A percentile compares a stretch with the other conserved stretches of the same genome.
phyloP scores from a whole-genome alignment of 2,888 invertebrate genomes.

The Drymonia ruficornis region DNA sequence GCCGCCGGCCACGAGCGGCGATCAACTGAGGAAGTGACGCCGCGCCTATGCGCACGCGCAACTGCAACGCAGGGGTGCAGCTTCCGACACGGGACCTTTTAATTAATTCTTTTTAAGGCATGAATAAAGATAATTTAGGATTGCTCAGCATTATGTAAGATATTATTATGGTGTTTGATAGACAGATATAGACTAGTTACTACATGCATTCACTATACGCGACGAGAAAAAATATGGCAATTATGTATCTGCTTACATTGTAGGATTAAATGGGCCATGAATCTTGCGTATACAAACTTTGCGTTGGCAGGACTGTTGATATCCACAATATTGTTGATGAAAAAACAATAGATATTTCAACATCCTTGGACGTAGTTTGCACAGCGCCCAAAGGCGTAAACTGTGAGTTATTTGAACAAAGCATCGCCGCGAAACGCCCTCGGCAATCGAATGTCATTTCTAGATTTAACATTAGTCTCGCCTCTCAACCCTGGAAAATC shows the following conservation, averaged over 20 bases:
- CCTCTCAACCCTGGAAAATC: slow-evolving; percentile 53
- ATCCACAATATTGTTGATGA: not conserved
- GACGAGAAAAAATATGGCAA: not conserved
- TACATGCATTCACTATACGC: not conserved
- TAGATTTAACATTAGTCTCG: slow-evolving; percentile 69
- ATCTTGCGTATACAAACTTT: not conserved
- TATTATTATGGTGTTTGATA: slow-evolving; percentile 29
- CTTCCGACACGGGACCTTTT: slow-evolving; percentile 48
- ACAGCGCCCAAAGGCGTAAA: slow-evolving; percentile 48
- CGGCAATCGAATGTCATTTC: slow-evolving; percentile 70
- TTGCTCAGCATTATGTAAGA: slow-evolving; percentile 32
- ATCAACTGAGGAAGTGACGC: slow-evolving; percentile 70
- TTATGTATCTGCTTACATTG: not conserved
- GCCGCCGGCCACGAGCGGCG: slow-evolving; percentile 65
- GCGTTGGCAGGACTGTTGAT: not conserved
- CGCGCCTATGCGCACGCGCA: slow-evolving; percentile 40
- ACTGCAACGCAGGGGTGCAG: slow-evolving; percentile 48
- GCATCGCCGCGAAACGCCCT: slow-evolving; percentile 64
- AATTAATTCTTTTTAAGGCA: slow-evolving; percentile 35
- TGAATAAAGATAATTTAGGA: slow-evolving; percentile 31
- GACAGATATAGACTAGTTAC: slow-evolving; percentile 34
- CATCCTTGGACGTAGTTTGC: not conserved
- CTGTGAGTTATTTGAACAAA: slow-evolving; percentile 71
- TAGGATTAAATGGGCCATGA: not conserved
- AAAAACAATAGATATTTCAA: slow-evolving; percentile 13